Evolutionary conservation across 2,888 invertebrate genomes (phyloP).

Genomic region (Villa cingulata): DNA sequence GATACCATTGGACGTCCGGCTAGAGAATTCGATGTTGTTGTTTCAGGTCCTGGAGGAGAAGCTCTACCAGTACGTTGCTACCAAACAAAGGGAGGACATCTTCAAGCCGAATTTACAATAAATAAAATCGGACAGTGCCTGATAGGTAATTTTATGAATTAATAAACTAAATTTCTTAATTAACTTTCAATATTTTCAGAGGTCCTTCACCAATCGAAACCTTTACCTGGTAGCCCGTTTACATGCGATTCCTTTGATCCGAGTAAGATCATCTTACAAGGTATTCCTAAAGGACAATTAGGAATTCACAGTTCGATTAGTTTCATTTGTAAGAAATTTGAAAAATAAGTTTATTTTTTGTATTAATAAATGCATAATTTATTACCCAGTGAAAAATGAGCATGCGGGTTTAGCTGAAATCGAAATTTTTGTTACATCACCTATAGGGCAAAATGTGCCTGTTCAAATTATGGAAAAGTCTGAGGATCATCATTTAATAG

Average conservation of each 20-base stretch:
- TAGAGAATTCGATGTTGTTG: slow-evolving; percentile 82
- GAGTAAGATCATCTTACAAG: slow-evolving; percentile 63
- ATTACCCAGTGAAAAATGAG: slow-evolving; percentile 53
- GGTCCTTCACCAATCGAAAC: slow-evolving; percentile 78
- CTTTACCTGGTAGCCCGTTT: slow-evolving; percentile 86
- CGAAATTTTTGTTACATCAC: slow-evolving; percentile 76
- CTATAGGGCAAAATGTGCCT: slow-evolving; percentile 69
- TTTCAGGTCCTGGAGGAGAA: slow-evolving; percentile 64
- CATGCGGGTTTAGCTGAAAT: slow-evolving; percentile 75
- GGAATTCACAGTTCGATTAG: slow-evolving; percentile 71
- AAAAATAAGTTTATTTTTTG: neutral
- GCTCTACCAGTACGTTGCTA: slow-evolving; percentile 85
- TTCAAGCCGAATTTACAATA: slow-evolving; percentile 87
- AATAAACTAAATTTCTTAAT: neutral
- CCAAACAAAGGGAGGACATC: slow-evolving; percentile 88
- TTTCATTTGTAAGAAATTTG: slow-evolving; percentile 51
- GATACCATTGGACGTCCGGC: slow-evolving; percentile 75
- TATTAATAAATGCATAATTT: neutral
- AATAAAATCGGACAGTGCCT: slow-evolving; percentile 57
- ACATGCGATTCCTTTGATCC: slow-evolving; percentile 86
- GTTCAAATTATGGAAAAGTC: slow-evolving; percentile 61
- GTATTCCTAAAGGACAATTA: slow-evolving; percentile 59
- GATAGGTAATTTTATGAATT: slow-evolving; percentile 39
- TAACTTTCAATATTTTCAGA: slow-evolving; percentile 41
- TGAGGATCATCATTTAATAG: slow-evolving; percentile 57